phyloP scores from a whole-genome alignment of 2,797 vertebrate genomes.

The Valencia hispanica region DNA sequence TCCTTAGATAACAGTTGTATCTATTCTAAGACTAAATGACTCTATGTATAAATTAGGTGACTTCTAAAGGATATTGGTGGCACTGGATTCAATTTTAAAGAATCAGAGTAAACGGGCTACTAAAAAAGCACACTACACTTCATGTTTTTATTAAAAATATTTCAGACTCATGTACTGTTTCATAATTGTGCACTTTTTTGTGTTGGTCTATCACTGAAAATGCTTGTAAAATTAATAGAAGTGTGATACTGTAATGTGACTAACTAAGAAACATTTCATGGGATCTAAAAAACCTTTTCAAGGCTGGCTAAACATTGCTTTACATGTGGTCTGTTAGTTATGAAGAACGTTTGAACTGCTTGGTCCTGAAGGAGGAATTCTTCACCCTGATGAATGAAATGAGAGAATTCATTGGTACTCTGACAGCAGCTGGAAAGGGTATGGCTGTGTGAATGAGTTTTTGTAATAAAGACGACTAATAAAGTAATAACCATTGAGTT shows the following conservation, averaged over 20 bases:
- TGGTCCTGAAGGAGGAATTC: conserved; percentile 87
- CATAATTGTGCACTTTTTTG: background rate
- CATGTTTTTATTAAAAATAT: background rate
- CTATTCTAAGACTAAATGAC: background rate
- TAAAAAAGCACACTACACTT: background rate
- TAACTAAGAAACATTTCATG: background rate
- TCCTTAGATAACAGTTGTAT: background rate
- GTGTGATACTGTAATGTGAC: background rate
- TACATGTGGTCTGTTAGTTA: conserved; percentile 72
- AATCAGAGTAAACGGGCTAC: background rate
- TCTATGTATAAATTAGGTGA: too few species aligned
- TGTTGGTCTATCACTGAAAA: background rate
- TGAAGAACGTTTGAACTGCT: conserved; percentile 76
- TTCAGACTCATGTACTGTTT: background rate
- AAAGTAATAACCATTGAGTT: background rate
- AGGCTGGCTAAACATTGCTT: background rate
- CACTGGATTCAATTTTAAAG: too few species aligned
- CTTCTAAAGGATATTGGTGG: too few species aligned
- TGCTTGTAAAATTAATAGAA: background rate
- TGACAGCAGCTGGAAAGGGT: conserved; percentile 82
- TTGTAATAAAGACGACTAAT: background rate
- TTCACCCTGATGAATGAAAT: conserved; percentile 78
- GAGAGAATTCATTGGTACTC: conserved; percentile 70
- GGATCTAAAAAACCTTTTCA: background rate
- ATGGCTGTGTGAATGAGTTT: conserved; percentile 15